These are phyloP conservation scores for Ephydatia muelleri DNA, from an alignment of 37 sponge, comb jelly and placozoan species.

Conservation along the genomic window DNA sequence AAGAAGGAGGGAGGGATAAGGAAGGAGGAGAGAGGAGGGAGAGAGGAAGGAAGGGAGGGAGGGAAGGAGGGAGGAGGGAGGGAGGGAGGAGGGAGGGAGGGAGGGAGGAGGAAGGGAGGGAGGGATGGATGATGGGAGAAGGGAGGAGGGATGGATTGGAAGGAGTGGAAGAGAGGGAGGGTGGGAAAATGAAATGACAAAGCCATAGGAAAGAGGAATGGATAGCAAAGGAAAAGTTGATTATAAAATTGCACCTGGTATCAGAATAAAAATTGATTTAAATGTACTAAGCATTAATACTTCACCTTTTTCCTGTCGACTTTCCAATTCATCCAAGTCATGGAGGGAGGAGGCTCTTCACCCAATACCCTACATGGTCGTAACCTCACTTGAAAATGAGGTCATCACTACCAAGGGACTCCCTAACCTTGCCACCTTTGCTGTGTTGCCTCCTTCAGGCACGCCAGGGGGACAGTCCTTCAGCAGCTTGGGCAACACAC, in stretches of 20 bases:
- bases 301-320: constrained; percentile 61
- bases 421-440: constrained; percentile 49
- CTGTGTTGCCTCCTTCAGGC: not conserved
- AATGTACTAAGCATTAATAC: not conserved
- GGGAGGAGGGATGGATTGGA: not conserved
- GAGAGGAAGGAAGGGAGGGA: too few species aligned
- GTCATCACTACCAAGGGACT: not conserved
- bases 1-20: not conserved
- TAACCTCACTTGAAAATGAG: not conserved
- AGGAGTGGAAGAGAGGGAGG: not conserved
- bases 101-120: too few species aligned
- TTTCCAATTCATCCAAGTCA: constrained; percentile 31
- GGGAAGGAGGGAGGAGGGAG: too few species aligned
- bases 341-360: constrained; percentile 46
- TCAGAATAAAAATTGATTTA: not conserved
- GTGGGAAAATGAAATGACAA: not conserved
- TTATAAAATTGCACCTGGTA: not conserved
- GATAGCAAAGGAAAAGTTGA: not conserved
- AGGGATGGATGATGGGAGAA: too few species aligned
- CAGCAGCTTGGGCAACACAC: constrained; percentile 70
- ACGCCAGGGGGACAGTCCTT: not conserved
- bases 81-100: too few species aligned
- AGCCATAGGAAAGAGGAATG: not conserved
- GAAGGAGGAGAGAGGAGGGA: not conserved
- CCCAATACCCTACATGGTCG: constrained; percentile 45